Percentiles rank a stretch among this genome's conserved stretches.
Evolutionary conservation across 2,113 vertebrate genomes (phyloP).

Genomic region (Paraplagusia blochii): DNA sequence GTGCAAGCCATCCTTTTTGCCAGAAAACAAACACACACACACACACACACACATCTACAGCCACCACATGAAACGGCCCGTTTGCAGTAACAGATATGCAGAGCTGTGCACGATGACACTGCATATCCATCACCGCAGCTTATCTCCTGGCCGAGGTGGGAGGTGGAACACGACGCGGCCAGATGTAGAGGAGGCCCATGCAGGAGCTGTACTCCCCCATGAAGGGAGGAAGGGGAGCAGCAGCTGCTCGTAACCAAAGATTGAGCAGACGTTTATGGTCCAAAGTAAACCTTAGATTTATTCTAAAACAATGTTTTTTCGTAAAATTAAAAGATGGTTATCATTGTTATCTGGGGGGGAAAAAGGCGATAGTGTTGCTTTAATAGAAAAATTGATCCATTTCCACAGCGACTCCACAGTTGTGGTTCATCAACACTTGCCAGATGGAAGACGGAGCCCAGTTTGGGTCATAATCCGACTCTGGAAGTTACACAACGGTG

Average conservation of each 20-base stretch:
- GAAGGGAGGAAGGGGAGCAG: conserved; percentile 5
- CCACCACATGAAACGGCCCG: conserved; percentile 44
- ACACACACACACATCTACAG: conserved; percentile 14
- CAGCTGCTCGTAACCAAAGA: conserved; percentile 11
- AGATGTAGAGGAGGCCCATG: conserved; percentile 45
- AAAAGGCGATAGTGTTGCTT: too few species aligned
- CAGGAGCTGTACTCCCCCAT: background rate
- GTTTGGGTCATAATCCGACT: background rate
- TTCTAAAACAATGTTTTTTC: background rate
- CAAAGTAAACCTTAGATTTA: background rate
- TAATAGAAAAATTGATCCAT: too few species aligned
- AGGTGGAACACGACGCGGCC: conserved; percentile 48
- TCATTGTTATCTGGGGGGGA: too few species aligned
- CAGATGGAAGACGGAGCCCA: background rate
- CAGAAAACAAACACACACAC: conserved; percentile 10
- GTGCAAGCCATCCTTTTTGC: conserved; percentile 29
- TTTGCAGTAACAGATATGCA: conserved; percentile 52
- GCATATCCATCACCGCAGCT: conserved; percentile 68
- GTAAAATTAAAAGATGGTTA: background rate
- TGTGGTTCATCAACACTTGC: too few species aligned
- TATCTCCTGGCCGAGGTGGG: conserved; percentile 50
- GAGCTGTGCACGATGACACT: conserved; percentile 56
- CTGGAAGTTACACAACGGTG: background rate
- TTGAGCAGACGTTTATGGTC: background rate
- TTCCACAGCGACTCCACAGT: too few species aligned